Base-by-base conservation (phyloP, 2,113 vertebrate species). In the Colius striatus region DNA sequence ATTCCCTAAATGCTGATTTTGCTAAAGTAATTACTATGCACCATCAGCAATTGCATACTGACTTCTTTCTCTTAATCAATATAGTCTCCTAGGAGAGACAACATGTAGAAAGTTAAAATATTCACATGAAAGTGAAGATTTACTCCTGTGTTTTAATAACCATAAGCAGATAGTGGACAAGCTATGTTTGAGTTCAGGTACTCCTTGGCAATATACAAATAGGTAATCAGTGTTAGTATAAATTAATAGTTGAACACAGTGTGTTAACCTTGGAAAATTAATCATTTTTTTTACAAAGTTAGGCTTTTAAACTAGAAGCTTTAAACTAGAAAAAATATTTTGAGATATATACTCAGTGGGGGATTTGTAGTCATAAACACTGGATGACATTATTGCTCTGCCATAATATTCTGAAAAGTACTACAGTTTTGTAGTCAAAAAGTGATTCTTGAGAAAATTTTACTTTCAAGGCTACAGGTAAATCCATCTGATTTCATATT, bases 1-100 rank as follows among this genome's bases (percentile, higher is more conserved):
- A 48, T 91, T 76, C 26, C 90, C 27, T 91, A 88, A 94, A 86
- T 80, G 20, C n/a, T 93, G 60, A 80, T 65, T 43, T 58, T 92
- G 9, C 23, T 85, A 67, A 96, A 89, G 27, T 85, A 90, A 30
- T 51, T 87, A 54, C 32, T 67, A n/a, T 63, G 9, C 74, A 36
- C 25, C 30, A 63, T 87, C 9, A 66, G 19, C 11, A 83, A 53
- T 81, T 81, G 32, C 26, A 22, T 63, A 23, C 41, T 97, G 74
- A 19, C 32, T 87, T 89, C 63, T 84, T 84, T 85, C 45, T 25
- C n/a, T 47, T 43, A 84, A 84, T 95, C 77, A 93, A 70, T 87
- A 82, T 5, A 36, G 38, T 80, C 34, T 16, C 19, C 41, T 58
- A 53, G 38, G 32, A 92, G 36, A 76, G 20, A 85, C 20, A 81